Evolutionary conservation across 92 coral and sea anemone genomes (phyloP).

Genomic region (Chrysogorgia sp.): DNA sequence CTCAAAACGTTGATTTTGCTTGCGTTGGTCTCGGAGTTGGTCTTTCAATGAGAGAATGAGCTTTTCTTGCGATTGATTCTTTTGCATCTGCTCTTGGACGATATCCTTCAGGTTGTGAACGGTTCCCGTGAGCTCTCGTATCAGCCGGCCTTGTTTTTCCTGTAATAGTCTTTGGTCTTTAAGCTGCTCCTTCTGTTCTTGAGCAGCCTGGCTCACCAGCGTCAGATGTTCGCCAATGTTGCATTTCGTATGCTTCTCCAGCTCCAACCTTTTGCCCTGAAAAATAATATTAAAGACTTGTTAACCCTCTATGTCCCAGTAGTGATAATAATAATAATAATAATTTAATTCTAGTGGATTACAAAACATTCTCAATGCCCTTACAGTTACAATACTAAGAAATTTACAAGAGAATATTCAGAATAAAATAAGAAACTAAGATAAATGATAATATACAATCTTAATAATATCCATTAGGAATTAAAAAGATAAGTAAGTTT

Average conservation of each 20-base stretch:
- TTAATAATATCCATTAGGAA: too few relatives aligned
- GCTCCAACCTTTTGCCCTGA: background rate
- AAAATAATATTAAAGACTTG: background rate
- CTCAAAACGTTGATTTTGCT: conserved; percentile 38
- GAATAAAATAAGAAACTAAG: too few relatives aligned
- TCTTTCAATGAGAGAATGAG: conserved; percentile 16
- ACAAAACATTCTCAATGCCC: too few relatives aligned
- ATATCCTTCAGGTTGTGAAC: conserved; percentile 62
- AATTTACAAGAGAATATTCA: too few relatives aligned
- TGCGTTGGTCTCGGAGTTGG: conserved; percentile 33
- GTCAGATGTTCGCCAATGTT: conserved; percentile 11
- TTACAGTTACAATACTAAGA: too few relatives aligned
- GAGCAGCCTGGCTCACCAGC: conserved; percentile 22
- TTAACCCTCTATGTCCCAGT: too few relatives aligned
- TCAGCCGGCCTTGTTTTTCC: conserved; percentile 75
- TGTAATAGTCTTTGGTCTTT: conserved; percentile 72
- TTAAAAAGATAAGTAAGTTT: too few relatives aligned
- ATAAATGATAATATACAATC: too few relatives aligned
- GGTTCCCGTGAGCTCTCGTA: conserved; percentile 79
- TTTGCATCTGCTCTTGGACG: conserved; percentile 37
- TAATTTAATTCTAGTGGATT: too few relatives aligned
- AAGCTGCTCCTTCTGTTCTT: conserved; percentile 79
- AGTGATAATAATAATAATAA: too few relatives aligned
- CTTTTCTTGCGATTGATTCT: conserved; percentile 18
- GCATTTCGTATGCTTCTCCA: conserved; percentile 22